phyloP scores from a whole-genome alignment of 92 coral and sea anemone genomes.

The Isaurus tuberculatus region DNA sequence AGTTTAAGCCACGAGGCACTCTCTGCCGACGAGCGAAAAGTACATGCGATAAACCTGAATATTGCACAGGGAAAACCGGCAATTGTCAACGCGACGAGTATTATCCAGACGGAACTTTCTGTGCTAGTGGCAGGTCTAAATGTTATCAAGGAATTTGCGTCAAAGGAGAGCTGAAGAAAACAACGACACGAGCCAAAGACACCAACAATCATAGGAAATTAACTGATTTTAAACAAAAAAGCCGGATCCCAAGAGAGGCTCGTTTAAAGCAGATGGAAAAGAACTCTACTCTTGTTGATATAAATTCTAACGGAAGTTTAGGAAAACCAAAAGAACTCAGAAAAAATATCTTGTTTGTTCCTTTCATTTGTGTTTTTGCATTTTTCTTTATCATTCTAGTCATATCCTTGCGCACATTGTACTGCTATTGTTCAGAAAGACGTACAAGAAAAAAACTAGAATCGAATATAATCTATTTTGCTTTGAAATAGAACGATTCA shows the following conservation, averaged over 20 bases:
- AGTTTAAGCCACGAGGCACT: constrained; percentile 30
- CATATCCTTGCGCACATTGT: background rate
- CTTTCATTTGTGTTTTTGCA: background rate
- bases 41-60: constrained; percentile 53
- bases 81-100: constrained; percentile 35
- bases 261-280: background rate
- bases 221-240: background rate
- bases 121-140: background rate
- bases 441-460: constrained; percentile 2
- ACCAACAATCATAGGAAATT: background rate
- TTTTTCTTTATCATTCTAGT: background rate
- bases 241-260: background rate
- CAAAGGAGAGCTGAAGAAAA: background rate
- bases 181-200: background rate
- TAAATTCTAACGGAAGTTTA: background rate
- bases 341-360: background rate
- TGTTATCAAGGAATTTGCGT: constrained; percentile 51
- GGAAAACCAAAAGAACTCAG: background rate
- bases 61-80: constrained; percentile 55
- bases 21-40: constrained; percentile 47
- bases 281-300: background rate
- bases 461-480: background rate
- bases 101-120: constrained; percentile 38
- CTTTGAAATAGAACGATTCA: background rate
- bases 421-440: constrained; percentile 22